A percentile compares a stretch with the other conserved stretches of the same genome.
phyloP scores from a whole-genome alignment of 2,113 vertebrate species.

The Acrocephalus kingi region DNA sequence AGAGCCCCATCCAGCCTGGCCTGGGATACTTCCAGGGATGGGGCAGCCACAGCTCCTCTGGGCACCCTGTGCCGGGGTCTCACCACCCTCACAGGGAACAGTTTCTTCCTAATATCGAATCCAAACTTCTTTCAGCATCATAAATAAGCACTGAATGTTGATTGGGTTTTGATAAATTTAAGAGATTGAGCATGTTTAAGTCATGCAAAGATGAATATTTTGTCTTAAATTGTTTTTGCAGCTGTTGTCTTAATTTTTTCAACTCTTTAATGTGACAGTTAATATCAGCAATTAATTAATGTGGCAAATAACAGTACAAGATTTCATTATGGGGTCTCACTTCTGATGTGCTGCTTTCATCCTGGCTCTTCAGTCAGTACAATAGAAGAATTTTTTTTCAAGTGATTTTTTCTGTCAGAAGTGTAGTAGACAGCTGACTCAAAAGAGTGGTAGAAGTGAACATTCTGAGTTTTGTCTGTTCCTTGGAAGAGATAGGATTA shows the following conservation, averaged over 20 bases:
- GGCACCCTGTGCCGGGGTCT: background rate
- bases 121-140: background rate
- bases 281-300: background rate
- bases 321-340: background rate
- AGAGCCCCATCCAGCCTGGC: background rate
- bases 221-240: background rate
- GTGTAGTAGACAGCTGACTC: background rate
- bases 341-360: background rate
- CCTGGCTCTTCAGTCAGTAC: background rate
- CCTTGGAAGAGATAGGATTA: background rate
- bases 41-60: background rate
- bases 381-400: background rate
- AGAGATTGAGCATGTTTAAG: background rate
- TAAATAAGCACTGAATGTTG: background rate
- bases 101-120: background rate
- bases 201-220: background rate
- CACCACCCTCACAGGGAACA: background rate
- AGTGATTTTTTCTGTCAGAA: background rate
- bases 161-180: background rate
- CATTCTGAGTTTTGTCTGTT: background rate
- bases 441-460: background rate
- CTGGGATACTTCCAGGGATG: background rate
- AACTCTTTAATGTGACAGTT: background rate
- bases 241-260: background rate
- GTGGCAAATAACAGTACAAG: background rate